phyloP scores from a whole-genome alignment of 2,888 invertebrate genomes.

The Agrypnus murinus region DNA sequence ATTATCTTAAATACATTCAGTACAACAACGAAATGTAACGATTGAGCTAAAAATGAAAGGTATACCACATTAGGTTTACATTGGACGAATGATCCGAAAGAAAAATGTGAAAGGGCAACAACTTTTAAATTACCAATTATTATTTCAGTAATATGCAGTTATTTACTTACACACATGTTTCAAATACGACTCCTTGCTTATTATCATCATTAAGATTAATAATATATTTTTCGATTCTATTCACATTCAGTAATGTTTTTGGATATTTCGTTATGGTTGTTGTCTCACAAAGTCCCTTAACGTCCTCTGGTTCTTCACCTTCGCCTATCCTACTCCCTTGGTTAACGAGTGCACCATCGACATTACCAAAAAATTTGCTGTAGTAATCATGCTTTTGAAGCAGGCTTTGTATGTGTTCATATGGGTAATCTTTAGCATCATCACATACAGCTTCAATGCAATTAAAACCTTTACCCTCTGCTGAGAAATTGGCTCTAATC shows the following conservation, averaged over 20 bases:
- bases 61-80: too few species aligned
- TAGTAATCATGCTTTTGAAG: neutral
- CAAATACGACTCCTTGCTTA: constrained; percentile 51
- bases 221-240: constrained; percentile 48
- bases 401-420: constrained; percentile 3
- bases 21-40: too few species aligned
- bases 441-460: constrained; percentile 29
- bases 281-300: constrained; percentile 44
- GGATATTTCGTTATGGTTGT: constrained; percentile 46
- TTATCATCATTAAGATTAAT: constrained; percentile 50
- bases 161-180: constrained; percentile 56
- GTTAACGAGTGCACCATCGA: constrained; percentile 14
- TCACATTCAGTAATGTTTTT: constrained; percentile 48
- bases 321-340: neutral
- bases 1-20: too few species aligned
- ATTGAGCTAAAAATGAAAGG: too few species aligned
- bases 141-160: too few species aligned
- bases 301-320: constrained; percentile 13
- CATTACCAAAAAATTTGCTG: constrained; percentile 7
- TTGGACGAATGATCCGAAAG: too few species aligned
- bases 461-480: constrained; percentile 35
- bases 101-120: too few species aligned
- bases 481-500: constrained; percentile 17
- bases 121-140: too few species aligned
- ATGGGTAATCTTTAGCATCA: constrained; percentile 33